These are phyloP conservation scores for Drosophila helvetica DNA, from an alignment of 2,888 invertebrate species.

Conservation along the genomic window DNA sequence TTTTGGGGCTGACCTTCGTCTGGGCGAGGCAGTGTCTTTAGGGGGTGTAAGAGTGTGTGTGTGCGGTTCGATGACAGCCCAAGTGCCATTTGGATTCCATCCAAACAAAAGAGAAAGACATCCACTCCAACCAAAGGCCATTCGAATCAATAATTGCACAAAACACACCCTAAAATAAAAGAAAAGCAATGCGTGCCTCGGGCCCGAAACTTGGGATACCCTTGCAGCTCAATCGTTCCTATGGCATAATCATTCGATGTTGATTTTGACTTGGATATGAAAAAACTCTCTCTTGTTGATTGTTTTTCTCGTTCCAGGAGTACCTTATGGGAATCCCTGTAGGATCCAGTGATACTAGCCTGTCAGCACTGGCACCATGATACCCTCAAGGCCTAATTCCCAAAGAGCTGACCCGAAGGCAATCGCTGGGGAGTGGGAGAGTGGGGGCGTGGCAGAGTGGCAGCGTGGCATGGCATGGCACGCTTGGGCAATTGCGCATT, in stretches of 20 bases:
- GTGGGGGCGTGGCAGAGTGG: slow-evolving; percentile 9
- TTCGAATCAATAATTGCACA: slow-evolving; percentile 51
- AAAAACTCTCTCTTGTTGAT: too few species aligned
- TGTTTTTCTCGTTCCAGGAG: too few species aligned
- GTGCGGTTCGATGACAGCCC: slow-evolving; percentile 17
- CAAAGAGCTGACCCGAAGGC: slow-evolving; percentile 26
- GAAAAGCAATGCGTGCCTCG: too few species aligned
- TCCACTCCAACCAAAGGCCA: slow-evolving; percentile 13
- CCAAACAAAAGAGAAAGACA: slow-evolving; percentile 35
- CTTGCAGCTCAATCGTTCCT: too few species aligned
- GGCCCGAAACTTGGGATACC: too few species aligned
- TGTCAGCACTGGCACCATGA: background rate
- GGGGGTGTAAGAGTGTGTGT: slow-evolving; percentile 12
- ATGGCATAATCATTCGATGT: too few species aligned
- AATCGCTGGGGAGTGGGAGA: slow-evolving; percentile 10
- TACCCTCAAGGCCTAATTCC: background rate
- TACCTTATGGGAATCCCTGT: too few species aligned
- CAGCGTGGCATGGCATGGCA: slow-evolving; percentile 1
- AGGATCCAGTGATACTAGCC: background rate
- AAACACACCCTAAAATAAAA: slow-evolving; percentile 35
- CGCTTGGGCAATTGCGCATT: slow-evolving; percentile 62
- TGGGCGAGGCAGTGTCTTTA: background rate
- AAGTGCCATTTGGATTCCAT: slow-evolving; percentile 14
- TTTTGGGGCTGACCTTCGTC: slow-evolving; percentile 28
- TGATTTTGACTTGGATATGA: too few species aligned